Percentiles rank a stretch among this genome's conserved stretches.
Evolutionary conservation across 1,140 invertebrate genomes (phyloP).

Genomic region (Brachionus asplanchnoidis): DNA sequence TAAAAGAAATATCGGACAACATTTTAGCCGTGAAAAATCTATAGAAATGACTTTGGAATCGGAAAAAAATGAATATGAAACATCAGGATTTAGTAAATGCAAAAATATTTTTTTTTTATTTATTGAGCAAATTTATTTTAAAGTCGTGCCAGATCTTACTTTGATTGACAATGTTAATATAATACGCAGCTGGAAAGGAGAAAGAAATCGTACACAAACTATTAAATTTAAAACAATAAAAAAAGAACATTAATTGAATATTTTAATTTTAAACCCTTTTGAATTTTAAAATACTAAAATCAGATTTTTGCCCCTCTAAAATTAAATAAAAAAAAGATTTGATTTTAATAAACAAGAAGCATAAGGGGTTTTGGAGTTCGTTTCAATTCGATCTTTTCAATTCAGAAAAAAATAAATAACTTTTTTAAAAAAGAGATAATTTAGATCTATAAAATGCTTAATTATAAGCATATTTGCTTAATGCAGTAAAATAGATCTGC

Average conservation of each 20-base stretch:
- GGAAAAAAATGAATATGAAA: constrained; percentile 36
- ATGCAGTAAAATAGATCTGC: too few relatives aligned
- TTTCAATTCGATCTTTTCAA: too few relatives aligned
- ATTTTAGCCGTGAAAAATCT: constrained; percentile 38
- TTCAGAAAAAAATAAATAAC: too few relatives aligned
- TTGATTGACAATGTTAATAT: neutral
- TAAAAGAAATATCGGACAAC: constrained; percentile 15
- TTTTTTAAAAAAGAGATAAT: too few relatives aligned
- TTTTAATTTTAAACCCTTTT: neutral
- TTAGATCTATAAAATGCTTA: too few relatives aligned
- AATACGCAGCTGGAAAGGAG: constrained; percentile 3
- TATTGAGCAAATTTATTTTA: neutral
- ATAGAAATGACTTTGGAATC: constrained; percentile 28
- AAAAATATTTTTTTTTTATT: too few relatives aligned
- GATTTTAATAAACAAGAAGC: too few relatives aligned
- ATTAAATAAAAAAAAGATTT: too few relatives aligned
- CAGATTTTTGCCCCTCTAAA: too few relatives aligned
- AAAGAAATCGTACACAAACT: neutral
- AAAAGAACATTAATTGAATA: neutral
- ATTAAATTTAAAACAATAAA: constrained; percentile 29
- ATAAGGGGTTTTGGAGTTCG: too few relatives aligned
- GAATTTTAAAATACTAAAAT: too few relatives aligned
- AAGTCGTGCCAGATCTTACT: neutral
- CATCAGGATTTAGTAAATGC: neutral
- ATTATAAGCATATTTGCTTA: too few relatives aligned